Evolutionary conservation across 1,140 invertebrate species (phyloP).

Genomic region (Drosophila bipectinata): DNA sequence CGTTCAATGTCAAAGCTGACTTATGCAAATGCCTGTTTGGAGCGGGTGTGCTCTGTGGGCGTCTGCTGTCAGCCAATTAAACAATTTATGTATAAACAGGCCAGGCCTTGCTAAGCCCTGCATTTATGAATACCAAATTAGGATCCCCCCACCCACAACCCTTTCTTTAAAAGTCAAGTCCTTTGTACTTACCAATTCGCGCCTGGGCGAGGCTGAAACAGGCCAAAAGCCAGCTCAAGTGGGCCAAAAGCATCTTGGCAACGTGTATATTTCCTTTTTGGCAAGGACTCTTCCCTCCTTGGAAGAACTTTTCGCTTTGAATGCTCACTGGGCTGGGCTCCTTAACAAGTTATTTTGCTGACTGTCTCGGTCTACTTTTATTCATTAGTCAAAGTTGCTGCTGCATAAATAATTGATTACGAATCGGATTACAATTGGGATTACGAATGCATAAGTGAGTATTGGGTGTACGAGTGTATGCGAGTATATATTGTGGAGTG

Average conservation of each 20-base stretch:
- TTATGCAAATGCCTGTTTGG: constrained; percentile 67
- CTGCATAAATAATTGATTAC: constrained; percentile 78
- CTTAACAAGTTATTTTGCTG: not conserved
- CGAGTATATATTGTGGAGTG: not conserved
- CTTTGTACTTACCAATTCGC: constrained; percentile 72
- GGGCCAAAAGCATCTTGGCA: constrained; percentile 52
- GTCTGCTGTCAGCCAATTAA: constrained; percentile 73
- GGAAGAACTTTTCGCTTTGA: constrained; percentile 57
- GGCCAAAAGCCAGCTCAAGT: constrained; percentile 62
- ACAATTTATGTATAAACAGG: constrained; percentile 73
- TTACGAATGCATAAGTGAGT: constrained; percentile 34
- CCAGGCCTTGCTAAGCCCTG: constrained; percentile 56
- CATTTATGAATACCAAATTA: constrained; percentile 81
- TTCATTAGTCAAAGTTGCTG: constrained; percentile 77
- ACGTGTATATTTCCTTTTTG: constrained; percentile 11
- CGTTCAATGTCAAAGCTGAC: constrained; percentile 79
- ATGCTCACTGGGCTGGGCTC: not conserved
- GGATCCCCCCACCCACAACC: not conserved
- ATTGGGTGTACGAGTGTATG: constrained; percentile 6
- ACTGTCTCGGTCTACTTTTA: constrained; percentile 63
- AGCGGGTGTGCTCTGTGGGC: not conserved
- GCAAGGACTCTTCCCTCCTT: constrained; percentile 5
- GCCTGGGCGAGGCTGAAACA: constrained; percentile 57
- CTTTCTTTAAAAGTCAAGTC: not conserved
- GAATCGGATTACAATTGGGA: constrained; percentile 55